phyloP scores from a whole-genome alignment of 2,888 invertebrate species.

The Drosophila affinis region DNA sequence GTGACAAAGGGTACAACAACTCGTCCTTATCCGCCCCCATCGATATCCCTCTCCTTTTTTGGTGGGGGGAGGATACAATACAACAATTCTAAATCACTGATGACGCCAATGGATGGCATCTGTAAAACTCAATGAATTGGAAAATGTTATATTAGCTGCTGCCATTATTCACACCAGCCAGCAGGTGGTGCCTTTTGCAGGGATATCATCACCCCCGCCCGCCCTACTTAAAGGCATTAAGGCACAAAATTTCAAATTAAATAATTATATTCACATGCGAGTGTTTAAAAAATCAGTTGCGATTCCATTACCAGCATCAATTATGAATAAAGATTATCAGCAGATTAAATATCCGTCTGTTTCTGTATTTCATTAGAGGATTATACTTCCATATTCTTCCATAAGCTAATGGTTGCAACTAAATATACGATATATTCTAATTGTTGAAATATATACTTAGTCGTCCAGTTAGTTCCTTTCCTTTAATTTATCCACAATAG shows the following conservation, averaged over 20 bases:
- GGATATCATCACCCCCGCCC: background rate
- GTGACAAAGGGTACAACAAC: slow-evolving; percentile 51
- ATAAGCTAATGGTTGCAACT: too few species aligned
- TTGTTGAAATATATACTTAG: too few species aligned
- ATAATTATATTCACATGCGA: slow-evolving; percentile 67
- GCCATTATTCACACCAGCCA: slow-evolving; percentile 66
- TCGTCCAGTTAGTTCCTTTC: too few species aligned
- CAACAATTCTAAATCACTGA: slow-evolving; percentile 62
- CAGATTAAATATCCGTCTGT: background rate
- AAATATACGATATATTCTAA: too few species aligned
- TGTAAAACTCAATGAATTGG: slow-evolving; percentile 81
- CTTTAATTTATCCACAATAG: too few species aligned
- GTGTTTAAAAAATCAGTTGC: background rate
- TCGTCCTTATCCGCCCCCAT: slow-evolving; percentile 55
- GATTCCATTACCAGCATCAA: background rate
- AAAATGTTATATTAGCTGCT: slow-evolving; percentile 78
- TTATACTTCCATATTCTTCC: too few species aligned
- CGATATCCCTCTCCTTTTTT: slow-evolving; percentile 47
- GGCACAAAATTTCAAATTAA: slow-evolving; percentile 55
- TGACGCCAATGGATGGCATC: slow-evolving; percentile 61
- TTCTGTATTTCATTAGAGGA: slow-evolving; percentile 7
- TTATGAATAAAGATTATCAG: background rate
- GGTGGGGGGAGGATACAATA: slow-evolving; percentile 44
- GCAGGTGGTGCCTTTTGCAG: slow-evolving; percentile 63
- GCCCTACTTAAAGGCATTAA: background rate